Conservation (phyloP, 2,797 vertebrate species). For the Crossoptilon crossoptilon region DNA sequence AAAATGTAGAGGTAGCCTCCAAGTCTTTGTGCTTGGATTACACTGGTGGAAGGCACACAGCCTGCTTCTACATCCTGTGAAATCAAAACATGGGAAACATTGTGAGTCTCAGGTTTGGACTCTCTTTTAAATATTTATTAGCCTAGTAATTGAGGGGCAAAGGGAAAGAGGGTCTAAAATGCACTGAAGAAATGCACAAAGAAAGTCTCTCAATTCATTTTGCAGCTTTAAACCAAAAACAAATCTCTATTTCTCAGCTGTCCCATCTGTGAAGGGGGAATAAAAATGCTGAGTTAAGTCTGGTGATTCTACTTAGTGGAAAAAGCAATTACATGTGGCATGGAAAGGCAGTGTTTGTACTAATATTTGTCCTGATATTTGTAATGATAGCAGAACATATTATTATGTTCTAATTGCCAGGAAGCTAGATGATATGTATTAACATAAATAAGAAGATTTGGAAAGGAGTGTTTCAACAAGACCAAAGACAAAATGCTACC, state of each 20-base stretch:
- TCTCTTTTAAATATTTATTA: neutral
- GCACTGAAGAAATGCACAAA: neutral
- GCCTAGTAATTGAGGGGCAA: neutral
- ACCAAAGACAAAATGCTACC: neutral
- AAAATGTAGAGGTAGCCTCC: neutral
- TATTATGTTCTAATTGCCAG: neutral
- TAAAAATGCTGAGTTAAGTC: neutral
- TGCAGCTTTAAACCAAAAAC: neutral
- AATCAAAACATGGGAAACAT: neutral
- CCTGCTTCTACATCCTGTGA: neutral
- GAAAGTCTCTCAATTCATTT: neutral
- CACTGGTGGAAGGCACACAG: neutral
- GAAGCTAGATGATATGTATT: neutral
- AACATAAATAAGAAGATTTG: neutral
- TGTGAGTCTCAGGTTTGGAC: neutral
- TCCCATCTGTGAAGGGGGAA: neutral
- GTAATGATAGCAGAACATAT: neutral
- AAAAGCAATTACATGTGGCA: neutral
- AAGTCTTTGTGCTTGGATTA: neutral
- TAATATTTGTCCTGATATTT: neutral
- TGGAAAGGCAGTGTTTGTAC: neutral
- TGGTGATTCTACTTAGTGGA: neutral
- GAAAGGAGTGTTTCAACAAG: slow-evolving; percentile 10
- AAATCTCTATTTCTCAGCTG: neutral
- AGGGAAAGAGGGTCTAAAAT: neutral